Evolutionary conservation across 2,888 invertebrate genomes (phyloP), one percentile per base, ranked within the genome.

Genomic region (Drosophila ochracea): DNA sequence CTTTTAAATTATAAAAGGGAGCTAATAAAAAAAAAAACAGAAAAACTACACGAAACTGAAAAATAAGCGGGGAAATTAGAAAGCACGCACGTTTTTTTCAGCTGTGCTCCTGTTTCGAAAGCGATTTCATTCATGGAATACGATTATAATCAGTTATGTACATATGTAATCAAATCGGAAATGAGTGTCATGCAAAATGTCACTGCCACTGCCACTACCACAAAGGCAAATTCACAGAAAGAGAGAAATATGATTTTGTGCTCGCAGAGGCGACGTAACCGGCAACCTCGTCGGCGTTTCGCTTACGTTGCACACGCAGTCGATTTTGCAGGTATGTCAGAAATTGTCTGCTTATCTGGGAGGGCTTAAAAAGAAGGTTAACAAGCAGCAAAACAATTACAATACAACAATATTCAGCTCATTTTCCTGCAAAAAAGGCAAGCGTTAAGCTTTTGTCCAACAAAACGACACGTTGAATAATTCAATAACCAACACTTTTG

Each of bases 101-200:
- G 57, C 41, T 35, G 41, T 50, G 9, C 54, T 47, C 30, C 31
- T 25, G 41, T 31, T 62, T 16, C 33, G 50, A 37, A 61, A 31
- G 57, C 11, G 28, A 57, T 70, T 67, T 76, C 84, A 84, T 84
- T 84, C 74, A 87, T 82, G 63, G 65, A 65, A 50, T 61, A 30
- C 30, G 13, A 19, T 54, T 13, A 30, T 30, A 57, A 39, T 28
- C 2, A 37, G 37, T 25, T 55, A 39, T 33, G n/a, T 43, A 35
- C 25, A 54, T 25, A 43, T n/a, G 4, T 4, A 52, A 33, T 33
- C 16, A 65, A 61, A 52, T 61, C 41, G 63, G 62, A 63, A 62
- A 43, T 39, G 13, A 21, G 21, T 50, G 50, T 19, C 52, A 19
- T 35, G 67, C 19, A 59, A 54, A 54, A 74, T 47, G 54, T 63